These are phyloP conservation scores for Synergus japonicus DNA, from an alignment of 2,888 invertebrate species.

Conservation along the genomic window DNA sequence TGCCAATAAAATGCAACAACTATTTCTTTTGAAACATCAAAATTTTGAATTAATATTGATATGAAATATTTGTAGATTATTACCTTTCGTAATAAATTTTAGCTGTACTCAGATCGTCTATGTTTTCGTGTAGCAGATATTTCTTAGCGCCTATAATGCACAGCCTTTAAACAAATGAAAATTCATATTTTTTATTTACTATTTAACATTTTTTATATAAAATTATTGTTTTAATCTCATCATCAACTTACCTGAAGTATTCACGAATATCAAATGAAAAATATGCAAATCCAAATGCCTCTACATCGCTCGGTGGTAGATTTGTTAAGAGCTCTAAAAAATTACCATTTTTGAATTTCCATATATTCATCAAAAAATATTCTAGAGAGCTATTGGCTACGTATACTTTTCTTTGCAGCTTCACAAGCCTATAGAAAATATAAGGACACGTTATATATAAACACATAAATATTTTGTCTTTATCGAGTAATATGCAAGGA, in stretches of 20 bases:
- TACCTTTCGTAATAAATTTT: slow-evolving; percentile 80
- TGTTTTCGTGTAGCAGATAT: slow-evolving; percentile 84
- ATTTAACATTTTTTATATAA: background rate
- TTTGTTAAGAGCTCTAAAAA: slow-evolving; percentile 79
- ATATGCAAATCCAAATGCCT: slow-evolving; percentile 82
- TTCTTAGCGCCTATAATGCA: slow-evolving; percentile 82
- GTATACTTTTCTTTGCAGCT: slow-evolving; percentile 89
- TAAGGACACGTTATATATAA: background rate
- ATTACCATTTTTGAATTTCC: slow-evolving; percentile 86
- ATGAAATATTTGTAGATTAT: slow-evolving; percentile 45
- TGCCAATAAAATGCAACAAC: background rate
- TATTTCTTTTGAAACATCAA: background rate
- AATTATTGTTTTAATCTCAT: slow-evolving; percentile 19
- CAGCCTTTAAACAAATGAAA: slow-evolving; percentile 63
- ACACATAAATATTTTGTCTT: background rate
- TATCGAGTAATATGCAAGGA: background rate
- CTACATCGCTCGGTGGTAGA: slow-evolving; percentile 78
- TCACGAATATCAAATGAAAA: slow-evolving; percentile 79
- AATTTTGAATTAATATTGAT: background rate
- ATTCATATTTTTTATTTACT: background rate
- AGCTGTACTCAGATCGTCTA: slow-evolving; percentile 80
- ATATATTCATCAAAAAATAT: slow-evolving; percentile 87
- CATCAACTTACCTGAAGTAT: slow-evolving; percentile 76
- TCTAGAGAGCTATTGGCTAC: slow-evolving; percentile 85
- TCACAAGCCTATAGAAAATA: slow-evolving; percentile 83